A percentile compares a stretch with the other conserved stretches of the same genome.
Conservation (phyloP, 2,888 invertebrate species). For the Volucella zonaria region DNA sequence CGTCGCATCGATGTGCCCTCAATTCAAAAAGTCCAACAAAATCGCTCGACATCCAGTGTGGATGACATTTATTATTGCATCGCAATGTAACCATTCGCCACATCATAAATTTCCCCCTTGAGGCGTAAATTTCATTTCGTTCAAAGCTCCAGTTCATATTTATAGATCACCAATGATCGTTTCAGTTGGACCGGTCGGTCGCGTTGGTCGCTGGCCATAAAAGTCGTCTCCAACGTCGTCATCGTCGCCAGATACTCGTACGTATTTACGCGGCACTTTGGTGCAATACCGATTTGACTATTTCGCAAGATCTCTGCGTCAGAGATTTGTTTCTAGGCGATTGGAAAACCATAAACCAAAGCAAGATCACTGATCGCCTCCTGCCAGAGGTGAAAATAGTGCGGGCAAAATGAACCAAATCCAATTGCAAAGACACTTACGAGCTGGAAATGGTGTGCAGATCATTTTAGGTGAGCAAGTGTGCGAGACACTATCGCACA, state of each 20-base stretch:
- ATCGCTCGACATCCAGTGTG: constrained; percentile 61
- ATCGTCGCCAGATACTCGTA: constrained; percentile 32
- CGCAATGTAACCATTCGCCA: constrained; percentile 70
- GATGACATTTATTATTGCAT: constrained; percentile 74
- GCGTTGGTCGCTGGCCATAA: no score
- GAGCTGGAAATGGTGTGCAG: constrained; percentile 15
- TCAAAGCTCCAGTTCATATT: constrained; percentile 60
- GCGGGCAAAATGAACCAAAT: constrained; percentile 11
- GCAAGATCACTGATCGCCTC: constrained; percentile 18
- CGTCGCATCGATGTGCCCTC: constrained; percentile 37
- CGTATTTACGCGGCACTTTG: constrained; percentile 63
- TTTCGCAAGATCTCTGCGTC: constrained; percentile 44
- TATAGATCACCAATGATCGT: constrained; percentile 66
- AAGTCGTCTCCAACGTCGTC: constrained; percentile 1
- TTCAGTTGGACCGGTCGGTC: constrained; percentile 38
- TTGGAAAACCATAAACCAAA: constrained; percentile 38
- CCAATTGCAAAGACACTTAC: constrained; percentile 21
- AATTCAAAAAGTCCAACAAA: constrained; percentile 42
- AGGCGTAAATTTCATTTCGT: constrained; percentile 70
- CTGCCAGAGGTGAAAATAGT: constrained; percentile 21
- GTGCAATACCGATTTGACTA: constrained; percentile 55
- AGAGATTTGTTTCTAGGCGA: constrained; percentile 57
- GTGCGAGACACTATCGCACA: constrained; percentile 56
- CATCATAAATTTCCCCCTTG: constrained; percentile 71
- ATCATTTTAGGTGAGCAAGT: constrained; percentile 18